Evolutionary conservation across 2,888 invertebrate genomes (phyloP).

Genomic region (Drosophila maculinotata): DNA sequence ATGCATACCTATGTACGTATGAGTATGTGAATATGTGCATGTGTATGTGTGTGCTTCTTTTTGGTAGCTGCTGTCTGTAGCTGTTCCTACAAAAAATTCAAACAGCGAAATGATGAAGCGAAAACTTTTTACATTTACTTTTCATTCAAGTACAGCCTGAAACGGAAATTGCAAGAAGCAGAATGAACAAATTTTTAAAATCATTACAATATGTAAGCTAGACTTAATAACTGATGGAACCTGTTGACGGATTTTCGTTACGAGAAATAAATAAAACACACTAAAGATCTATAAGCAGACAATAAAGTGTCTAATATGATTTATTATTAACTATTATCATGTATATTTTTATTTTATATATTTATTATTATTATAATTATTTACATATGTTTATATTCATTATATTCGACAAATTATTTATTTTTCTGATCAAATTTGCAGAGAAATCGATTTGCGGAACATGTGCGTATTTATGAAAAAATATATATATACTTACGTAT

Average conservation of each 20-base stretch:
- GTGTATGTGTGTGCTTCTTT: conserved; percentile 21
- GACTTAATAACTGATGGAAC: too few relatives aligned
- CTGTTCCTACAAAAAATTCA: conserved; percentile 41
- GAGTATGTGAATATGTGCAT: conserved; percentile 19
- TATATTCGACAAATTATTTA: too few relatives aligned
- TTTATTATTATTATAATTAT: too few relatives aligned
- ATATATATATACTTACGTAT: conserved; percentile 37
- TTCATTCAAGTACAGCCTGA: too few relatives aligned
- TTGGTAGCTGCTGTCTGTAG: conserved; percentile 5
- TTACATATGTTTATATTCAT: not conserved
- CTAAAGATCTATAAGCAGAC: too few relatives aligned
- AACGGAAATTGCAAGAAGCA: conserved; percentile 3
- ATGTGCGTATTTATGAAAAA: conserved; percentile 12
- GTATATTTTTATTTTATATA: too few relatives aligned
- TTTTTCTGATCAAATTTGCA: not conserved
- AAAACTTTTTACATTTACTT: too few relatives aligned
- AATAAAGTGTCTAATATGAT: too few relatives aligned
- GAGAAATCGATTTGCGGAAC: conserved; percentile 18
- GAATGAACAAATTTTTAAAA: not conserved
- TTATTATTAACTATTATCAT: too few relatives aligned
- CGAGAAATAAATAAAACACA: too few relatives aligned
- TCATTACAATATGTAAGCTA: too few relatives aligned
- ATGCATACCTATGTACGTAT: conserved; percentile 29
- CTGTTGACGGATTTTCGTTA: too few relatives aligned
- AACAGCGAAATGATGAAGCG: conserved; percentile 30